phyloP scores from a whole-genome alignment of 1,140 invertebrate genomes.

The Phortica variegata region DNA sequence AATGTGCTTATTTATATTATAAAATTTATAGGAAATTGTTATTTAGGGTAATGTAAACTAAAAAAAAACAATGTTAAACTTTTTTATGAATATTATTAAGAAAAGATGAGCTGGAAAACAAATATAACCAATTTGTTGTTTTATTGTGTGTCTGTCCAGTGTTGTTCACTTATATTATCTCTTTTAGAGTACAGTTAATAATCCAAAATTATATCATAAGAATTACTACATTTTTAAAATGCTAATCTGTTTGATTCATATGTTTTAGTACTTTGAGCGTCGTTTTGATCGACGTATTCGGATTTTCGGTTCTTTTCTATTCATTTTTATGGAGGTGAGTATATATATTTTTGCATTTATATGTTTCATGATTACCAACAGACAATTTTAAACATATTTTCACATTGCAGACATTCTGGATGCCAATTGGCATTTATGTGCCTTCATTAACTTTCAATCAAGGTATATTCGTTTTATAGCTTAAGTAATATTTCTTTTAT shows the following conservation, averaged over 20 bases:
- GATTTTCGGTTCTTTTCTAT: constrained; percentile 71
- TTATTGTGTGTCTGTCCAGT: no score
- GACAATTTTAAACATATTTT: no score
- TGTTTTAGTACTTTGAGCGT: constrained; percentile 76
- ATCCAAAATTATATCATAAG: no score
- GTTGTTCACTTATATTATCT: no score
- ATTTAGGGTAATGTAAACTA: no score
- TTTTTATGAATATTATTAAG: no score
- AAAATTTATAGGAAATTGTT: no score
- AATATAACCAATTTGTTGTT: no score
- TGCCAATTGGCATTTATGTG: constrained; percentile 88
- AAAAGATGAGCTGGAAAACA: no score
- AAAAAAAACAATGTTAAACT: no score
- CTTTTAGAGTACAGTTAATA: no score
- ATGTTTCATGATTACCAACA: neutral
- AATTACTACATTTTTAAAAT: neutral
- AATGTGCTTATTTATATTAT: no score
- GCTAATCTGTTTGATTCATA: constrained; percentile 11
- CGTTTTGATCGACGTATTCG: constrained; percentile 73
- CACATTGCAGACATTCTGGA: constrained; percentile 81
- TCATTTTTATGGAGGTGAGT: constrained; percentile 70
- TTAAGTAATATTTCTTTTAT: constrained; percentile 6
- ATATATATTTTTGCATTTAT: constrained; percentile 4
- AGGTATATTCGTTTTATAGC: constrained; percentile 60
- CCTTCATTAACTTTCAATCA: constrained; percentile 87